Conservation (phyloP, 2,888 invertebrate species). For the Arge pagana region DNA sequence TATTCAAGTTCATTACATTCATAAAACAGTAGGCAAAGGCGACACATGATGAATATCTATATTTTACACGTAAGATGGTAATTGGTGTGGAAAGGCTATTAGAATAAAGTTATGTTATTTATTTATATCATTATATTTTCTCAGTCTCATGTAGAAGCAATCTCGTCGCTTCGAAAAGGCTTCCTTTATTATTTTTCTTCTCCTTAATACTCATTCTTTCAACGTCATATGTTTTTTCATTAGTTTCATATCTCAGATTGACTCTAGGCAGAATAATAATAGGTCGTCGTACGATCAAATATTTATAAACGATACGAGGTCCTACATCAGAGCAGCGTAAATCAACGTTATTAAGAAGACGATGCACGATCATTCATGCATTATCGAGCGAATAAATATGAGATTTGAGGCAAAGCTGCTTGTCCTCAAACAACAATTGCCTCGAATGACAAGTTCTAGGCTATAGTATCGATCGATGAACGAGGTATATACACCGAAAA, state of each 20-base stretch:
- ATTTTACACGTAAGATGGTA: conserved; percentile 8
- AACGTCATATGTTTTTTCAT: conserved; percentile 2
- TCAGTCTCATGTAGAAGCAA: conserved; percentile 53
- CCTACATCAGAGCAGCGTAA: too few relatives aligned
- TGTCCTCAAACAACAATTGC: too few relatives aligned
- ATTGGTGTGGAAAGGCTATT: conserved; percentile 1
- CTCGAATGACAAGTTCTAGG: too few relatives aligned
- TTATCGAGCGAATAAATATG: too few relatives aligned
- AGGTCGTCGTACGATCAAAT: too few relatives aligned
- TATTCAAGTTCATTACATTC: conserved; percentile 4
- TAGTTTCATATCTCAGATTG: conserved; percentile 6
- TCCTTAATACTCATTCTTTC: conserved; percentile 7
- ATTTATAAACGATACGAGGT: too few relatives aligned
- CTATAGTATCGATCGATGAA: too few relatives aligned
- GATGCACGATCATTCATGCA: too few relatives aligned
- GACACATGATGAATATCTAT: conserved; percentile 4
- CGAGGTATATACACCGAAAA: too few relatives aligned
- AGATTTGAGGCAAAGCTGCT: too few relatives aligned
- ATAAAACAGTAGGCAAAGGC: conserved; percentile 16
- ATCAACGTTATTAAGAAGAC: too few relatives aligned
- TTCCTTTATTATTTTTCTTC: conserved; percentile 14
- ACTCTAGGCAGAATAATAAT: not conserved
- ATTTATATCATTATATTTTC: conserved; percentile 24
- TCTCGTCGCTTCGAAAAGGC: conserved; percentile 35
- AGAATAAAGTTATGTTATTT: conserved; percentile 15